phyloP scores from a whole-genome alignment of 1,140 invertebrate species.

The Aphaenogaster floridana region DNA sequence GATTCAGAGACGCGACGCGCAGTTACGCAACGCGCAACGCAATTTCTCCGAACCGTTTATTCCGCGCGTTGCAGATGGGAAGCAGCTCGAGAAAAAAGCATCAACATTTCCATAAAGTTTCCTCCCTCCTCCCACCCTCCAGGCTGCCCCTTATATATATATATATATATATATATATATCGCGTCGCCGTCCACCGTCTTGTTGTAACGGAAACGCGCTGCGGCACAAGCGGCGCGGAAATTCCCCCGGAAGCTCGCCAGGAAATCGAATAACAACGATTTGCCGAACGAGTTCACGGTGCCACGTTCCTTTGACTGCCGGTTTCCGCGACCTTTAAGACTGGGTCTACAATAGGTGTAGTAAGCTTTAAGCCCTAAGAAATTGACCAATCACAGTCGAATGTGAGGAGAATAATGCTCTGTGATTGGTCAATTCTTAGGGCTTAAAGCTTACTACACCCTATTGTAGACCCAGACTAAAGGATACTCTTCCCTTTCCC shows the following conservation, averaged over 20 bases:
- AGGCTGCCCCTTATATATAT: no score
- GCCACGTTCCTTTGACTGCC: background rate
- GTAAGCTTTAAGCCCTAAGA: no score
- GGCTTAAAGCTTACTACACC: no score
- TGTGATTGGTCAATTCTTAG: no score
- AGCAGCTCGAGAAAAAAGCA: background rate
- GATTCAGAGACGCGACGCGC: slow-evolving; percentile 24
- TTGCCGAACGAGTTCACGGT: background rate
- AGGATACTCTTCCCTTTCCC: background rate
- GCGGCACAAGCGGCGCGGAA: background rate
- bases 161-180: background rate
- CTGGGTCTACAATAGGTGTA: no score
- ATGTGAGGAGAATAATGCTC: no score
- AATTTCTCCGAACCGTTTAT: slow-evolving; percentile 48
- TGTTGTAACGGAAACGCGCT: background rate
- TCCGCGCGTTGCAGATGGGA: slow-evolving; percentile 16
- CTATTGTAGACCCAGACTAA: no score
- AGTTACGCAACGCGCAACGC: slow-evolving; percentile 37
- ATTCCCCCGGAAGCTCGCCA: background rate
- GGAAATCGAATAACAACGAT: slow-evolving; percentile 8
- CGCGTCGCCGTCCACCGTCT: background rate
- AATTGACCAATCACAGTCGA: no score
- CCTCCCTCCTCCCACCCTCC: no score
- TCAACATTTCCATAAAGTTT: slow-evolving; percentile 34
- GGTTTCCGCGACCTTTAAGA: background rate